phyloP scores from a whole-genome alignment of 1,140 invertebrate genomes.

The Pollicipes pollicipes region DNA sequence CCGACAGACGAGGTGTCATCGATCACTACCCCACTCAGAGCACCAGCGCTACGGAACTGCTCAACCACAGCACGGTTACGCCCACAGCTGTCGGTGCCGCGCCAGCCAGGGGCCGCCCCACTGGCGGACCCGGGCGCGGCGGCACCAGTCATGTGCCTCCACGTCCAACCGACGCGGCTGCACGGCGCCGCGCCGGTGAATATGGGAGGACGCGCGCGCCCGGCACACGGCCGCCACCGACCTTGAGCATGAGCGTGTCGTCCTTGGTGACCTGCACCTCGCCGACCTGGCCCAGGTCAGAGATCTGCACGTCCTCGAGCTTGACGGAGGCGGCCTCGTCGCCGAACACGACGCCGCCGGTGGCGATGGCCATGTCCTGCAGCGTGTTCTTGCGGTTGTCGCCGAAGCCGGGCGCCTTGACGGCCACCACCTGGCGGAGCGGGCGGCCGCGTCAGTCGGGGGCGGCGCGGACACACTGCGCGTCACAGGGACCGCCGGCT shows the following conservation, averaged over 20 bases:
- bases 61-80: no score
- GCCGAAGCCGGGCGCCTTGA: conserved; percentile 98
- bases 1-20: no score
- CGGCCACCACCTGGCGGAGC: conserved; percentile 61
- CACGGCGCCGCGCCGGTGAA: background rate
- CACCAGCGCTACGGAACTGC: no score
- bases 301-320: conserved; percentile 76
- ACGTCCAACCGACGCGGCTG: background rate
- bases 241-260: conserved; percentile 81
- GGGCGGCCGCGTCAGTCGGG: background rate
- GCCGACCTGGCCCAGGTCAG: conserved; percentile 46
- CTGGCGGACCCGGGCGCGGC: no score
- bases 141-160: background rate
- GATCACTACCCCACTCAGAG: no score
- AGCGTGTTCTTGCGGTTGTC: conserved; percentile 96
- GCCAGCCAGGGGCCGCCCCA: no score
- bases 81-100: no score
- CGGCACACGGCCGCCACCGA: background rate
- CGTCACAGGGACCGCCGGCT: no score
- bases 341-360: conserved; percentile 92
- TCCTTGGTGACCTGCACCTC: conserved; percentile 97
- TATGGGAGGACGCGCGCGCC: background rate
- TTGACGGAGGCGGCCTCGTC: conserved; percentile 94
- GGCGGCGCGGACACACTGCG: no score
- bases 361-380: conserved; percentile 92